Base-by-base conservation (phyloP, 2,888 invertebrate genomes). In the Machimus atricapillus region DNA sequence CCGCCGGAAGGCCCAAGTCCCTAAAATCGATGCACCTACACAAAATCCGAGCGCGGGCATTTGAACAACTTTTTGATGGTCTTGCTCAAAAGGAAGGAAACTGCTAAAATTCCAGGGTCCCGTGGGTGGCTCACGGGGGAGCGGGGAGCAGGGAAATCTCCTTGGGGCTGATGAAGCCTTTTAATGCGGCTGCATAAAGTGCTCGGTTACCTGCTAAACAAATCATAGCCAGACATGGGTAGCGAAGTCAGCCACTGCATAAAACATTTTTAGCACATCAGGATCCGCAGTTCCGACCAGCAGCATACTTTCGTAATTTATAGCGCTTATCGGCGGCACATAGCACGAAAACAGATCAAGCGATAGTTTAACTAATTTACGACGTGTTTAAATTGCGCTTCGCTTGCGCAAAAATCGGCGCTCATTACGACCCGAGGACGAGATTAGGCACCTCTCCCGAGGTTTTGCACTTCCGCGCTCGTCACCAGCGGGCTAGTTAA, bases 191-290 rank as follows among this genome's bases (percentile, higher is more conserved):
- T 78, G 40, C 8, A 58, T 66, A 58, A 56, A 58, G 19, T 83
- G 37, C 66, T 58, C 34, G 16, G 23, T 46, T 79, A 23, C 56
- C 43, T 27, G 52, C 79, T 79, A 79, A 79, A 83, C 37, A 83
- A 66, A 83, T 40, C 82, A 66, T 66, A 81, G 52, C 52, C 56
- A 52, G 66, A 19, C 66, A 83, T 66, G 66, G 66, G 66, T 66
- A 66, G 12, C 23, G 27, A 66, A 27, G 23, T 9, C 66, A 73
- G 74, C 16, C 74, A 82, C 85, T 46, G 85, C 85, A 85, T 85
- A 74, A 46, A 85, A 74, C 85, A 74, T 74, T 85, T 85, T 85
- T 43, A 74, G 85, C 85, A 85, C 85, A 85, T 85, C 37, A 74
- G 74, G 31, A 74, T 74, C 85, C 31, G 85, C 74, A 85, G 46